Conservation (phyloP, 37 sponge, comb jelly and placozoan genomes). For the Trichoplax adhaerens region DNA sequence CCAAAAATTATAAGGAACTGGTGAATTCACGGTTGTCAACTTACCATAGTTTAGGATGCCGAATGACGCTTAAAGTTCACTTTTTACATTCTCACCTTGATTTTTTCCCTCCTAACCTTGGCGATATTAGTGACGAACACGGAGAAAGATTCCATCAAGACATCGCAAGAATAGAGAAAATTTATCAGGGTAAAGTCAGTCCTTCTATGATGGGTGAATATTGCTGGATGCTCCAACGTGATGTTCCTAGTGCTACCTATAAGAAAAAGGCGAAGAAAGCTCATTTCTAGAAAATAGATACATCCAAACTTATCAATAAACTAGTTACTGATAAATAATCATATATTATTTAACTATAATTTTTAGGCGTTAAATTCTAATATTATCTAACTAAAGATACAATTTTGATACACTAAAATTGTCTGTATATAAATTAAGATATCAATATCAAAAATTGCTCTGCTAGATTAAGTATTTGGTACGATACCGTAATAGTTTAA, state of each 20-base stretch:
- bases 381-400: too few relatives aligned
- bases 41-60: constrained; percentile 8
- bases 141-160: constrained; percentile 13
- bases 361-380: too few relatives aligned
- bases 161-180: constrained; percentile 6
- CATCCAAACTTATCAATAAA: too few relatives aligned
- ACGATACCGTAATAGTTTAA: too few relatives aligned
- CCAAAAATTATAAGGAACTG: constrained; percentile 3
- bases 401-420: too few relatives aligned
- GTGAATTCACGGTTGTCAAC: background rate
- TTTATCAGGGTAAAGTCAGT: constrained; percentile 2
- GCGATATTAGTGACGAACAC: constrained; percentile 8
- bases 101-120: constrained; percentile 8
- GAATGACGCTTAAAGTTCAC: constrained; percentile 8
- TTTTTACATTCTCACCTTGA: constrained; percentile 7
- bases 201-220: constrained; percentile 9
- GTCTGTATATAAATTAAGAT: too few relatives aligned
- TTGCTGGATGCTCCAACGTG: constrained; percentile 9
- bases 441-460: too few relatives aligned
- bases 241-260: background rate
- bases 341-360: too few relatives aligned
- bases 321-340: too few relatives aligned
- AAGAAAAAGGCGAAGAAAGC: background rate
- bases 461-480: too few relatives aligned
- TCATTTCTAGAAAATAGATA: too few relatives aligned